Evolutionary conservation across 2,797 vertebrate species (phyloP), one percentile per base, ranked within the genome.

Genomic region (Moxostoma hubbsi): DNA sequence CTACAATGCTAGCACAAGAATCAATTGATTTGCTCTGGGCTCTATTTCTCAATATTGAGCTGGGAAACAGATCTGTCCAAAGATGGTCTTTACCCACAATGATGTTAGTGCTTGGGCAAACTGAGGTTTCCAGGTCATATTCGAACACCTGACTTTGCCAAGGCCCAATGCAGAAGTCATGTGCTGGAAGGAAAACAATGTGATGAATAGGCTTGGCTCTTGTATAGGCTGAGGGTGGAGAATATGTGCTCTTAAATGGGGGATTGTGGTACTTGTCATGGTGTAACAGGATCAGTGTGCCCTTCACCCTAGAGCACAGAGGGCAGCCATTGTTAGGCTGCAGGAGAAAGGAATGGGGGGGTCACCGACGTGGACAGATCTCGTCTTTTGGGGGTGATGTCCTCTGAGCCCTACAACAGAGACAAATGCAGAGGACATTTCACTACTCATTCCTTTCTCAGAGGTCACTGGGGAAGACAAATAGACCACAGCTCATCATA

Each of bases 231-330:
- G 55, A 36, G 62, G 58, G 54, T 58, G 77, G 64, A 75, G 63
- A 79, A 64, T 65, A 72, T 66, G 81, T 59, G 57, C 75, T 65
- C 50, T 45, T 85, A 82, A 89, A 89, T 87, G 61, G 84, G 77
- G 83, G 76, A 88, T 87, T 90, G 83, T 90, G 81, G 80, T 88
- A 86, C 84, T 85, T 84, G 88, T 91, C 89, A 89, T 83, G 86
- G 86, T 89, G 67, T 90, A 90, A 91, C 82, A 86, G 90, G 91
- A 92, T 92, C 87, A 88, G 82, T 71, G 61, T 80, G 84, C 80
- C 83, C 86, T 85, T 81, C 83, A 77, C 63, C 73, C 74, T 65
- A 66, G 64, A 80, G 69, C 75, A 62, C 65, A 69, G 62, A 70
- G 77, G 86, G 77, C 77, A 69, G 78, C 63, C 68, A 81, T 83